Evolutionary conservation across 1,140 invertebrate species (phyloP), one percentile per base, ranked within the genome.

Genomic region (Himalopsyche phryganea): DNA sequence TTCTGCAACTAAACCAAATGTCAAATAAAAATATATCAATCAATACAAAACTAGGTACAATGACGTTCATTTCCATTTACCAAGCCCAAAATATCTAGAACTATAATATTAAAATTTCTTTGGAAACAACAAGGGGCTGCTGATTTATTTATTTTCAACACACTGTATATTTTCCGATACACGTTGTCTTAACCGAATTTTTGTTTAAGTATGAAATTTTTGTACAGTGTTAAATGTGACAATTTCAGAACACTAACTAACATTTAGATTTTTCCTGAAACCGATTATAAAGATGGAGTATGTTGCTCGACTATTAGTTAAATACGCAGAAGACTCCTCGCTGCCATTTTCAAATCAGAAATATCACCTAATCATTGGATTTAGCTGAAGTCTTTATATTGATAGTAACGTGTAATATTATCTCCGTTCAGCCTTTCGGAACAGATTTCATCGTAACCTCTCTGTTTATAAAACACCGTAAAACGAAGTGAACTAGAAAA

Each of bases 311-410:
- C 48, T 38, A 50, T 50, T 11, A 17, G 6, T 36, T 38, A 50
- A 50, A 18, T 40, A 50, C 9, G 38, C 35, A 50, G 15, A 28
- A 28, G 9, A 9, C 23, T 9, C 4, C 4, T 28, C 32, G 50
- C 40, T 44, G 50, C 40, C 40, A 15, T 19, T 10, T 15, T 28
- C 19, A 49, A 47, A 19, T 11, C 17, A 18, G 19, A 53, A 49
- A 53, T 56, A 61, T 61, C 52, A 55, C 50, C 60, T 57, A 57
- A 44, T 61, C 60, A 61, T 61, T 61, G 60, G 60, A 61, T 52
- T 48, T 38, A 58, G 56, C 56, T 40, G 35, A 57, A 61, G 60
- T 61, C 60, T 61, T 61, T 38, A 45, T 46, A 44, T 32, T 54
- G 33, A 54, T 32, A 35, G 32, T 13, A 40, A 15, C 14, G 13